Conservation (phyloP, 2,113 vertebrate species). For the Microcebus jonahi region DNA sequence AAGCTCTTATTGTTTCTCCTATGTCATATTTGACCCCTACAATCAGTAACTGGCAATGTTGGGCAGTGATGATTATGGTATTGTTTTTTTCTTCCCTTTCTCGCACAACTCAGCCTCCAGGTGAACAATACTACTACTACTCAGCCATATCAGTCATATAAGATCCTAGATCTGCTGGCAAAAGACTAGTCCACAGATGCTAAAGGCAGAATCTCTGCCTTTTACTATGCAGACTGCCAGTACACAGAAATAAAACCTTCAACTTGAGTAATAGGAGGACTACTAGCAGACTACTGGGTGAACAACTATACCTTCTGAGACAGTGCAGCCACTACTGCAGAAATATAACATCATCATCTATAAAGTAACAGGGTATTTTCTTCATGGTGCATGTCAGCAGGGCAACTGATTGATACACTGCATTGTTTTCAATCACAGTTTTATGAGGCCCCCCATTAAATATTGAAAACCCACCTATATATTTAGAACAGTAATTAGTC, state of each 20-base stretch:
- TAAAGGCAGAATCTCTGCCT: not conserved
- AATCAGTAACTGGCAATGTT: not conserved
- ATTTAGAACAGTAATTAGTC: conserved; percentile 79
- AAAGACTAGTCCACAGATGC: not conserved
- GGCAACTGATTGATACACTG: conserved; percentile 56
- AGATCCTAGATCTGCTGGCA: not conserved
- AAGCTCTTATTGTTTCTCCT: not conserved
- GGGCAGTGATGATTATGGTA: not conserved
- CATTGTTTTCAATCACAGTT: conserved; percentile 69
- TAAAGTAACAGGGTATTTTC: conserved; percentile 16
- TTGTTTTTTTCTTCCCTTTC: not conserved
- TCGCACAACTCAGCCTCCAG: not conserved
- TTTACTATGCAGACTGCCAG: not conserved
- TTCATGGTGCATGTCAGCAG: conserved; percentile 42
- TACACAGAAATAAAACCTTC: not conserved
- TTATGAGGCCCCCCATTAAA: conserved; percentile 63
- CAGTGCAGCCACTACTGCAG: not conserved
- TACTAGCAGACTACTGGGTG: not conserved
- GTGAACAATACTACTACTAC: not conserved
- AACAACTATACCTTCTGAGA: not conserved
- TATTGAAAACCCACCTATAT: conserved; percentile 70
- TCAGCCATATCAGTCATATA: not conserved
- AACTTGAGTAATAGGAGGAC: not conserved
- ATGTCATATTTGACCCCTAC: not conserved
- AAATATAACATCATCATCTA: conserved; percentile 9